Base-by-base conservation (phyloP, 2,113 vertebrate species). In the Oreocharis arfaki region DNA sequence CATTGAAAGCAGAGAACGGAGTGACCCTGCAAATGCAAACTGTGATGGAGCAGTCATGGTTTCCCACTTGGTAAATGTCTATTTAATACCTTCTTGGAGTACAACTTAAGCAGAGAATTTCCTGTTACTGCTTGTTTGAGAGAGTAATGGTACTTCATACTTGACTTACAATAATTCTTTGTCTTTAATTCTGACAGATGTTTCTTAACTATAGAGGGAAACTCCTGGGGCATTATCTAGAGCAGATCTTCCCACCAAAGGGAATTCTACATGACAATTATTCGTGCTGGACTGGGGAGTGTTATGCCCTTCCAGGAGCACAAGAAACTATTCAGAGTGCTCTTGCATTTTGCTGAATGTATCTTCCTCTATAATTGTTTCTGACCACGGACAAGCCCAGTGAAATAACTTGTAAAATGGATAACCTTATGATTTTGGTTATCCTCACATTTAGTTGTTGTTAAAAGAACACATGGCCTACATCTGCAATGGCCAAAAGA, bases 11-110 rank as follows among this genome's bases (percentile, higher is more conserved):
- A 96, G 99, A 90, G 99, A 99, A 77, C 97, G 98, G 57, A 98
- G 98, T 55, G 99, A 99, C 75, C 96, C 97, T 32, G 97, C 97
- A 22, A 97, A 98, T 33, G 95, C 98, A 4, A 99, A 97, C 57
- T 98, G 97, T 44, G 99, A 99, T 4, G 99, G 99, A 39, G 99
- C 99, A 35, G 98, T 99, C 86, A 99, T 99, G 80, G 99, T 99
- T 32, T 99, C 99, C 30, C 99, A 99, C 91, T 92, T 99, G 98
- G 99, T 99, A 95, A 90, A 47, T 63, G 22, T 56, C 47, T 76
- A 3, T 76, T 89, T 76, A 37, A 33, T 55, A 35, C 2, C 23
- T 61, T 76, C 55, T 63, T 63, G 41, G 41, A 37, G 32, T 49
- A 37, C 47, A 56, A 5, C 22, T 69, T 74, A 59, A 37, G 9